These are phyloP conservation scores for Morone saxatilis DNA, from an alignment of 2,113 vertebrate species.

Conservation along the genomic window DNA sequence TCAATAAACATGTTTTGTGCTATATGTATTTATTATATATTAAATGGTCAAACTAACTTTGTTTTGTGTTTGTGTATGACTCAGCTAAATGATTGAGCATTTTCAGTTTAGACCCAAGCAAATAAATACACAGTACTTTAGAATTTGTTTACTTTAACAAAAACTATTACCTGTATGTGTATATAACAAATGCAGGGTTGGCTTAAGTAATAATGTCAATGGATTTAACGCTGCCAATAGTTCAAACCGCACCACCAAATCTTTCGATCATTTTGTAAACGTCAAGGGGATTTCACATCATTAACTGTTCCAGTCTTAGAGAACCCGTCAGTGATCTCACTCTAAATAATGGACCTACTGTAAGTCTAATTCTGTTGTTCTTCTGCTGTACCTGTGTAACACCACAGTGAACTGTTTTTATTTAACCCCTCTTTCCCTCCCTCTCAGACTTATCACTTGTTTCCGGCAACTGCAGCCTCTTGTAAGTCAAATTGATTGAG, in stretches of 20 bases:
- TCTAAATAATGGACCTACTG: constrained; percentile 39
- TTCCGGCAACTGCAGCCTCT: constrained; percentile 75
- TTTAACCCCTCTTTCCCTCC: constrained; percentile 25
- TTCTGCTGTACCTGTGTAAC: constrained; percentile 47
- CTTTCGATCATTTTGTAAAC: constrained; percentile 28
- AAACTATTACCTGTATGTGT: not conserved
- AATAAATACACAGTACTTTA: not conserved
- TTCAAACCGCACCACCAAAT: constrained; percentile 11
- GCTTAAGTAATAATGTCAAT: constrained; percentile 5
- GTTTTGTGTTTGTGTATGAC: constrained; percentile 12
- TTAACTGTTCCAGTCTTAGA: constrained; percentile 46
- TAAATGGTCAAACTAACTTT: constrained; percentile 31
- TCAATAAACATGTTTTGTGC: constrained; percentile 49
- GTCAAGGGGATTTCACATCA: constrained; percentile 19
- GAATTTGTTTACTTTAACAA: constrained; percentile 24
- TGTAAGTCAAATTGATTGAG: constrained; percentile 85
- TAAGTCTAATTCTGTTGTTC: constrained; percentile 34
- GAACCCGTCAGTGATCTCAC: constrained; percentile 58
- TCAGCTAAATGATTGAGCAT: constrained; percentile 23
- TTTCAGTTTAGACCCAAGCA: constrained; percentile 19
- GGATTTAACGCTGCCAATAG: constrained; percentile 7
- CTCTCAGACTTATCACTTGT: constrained; percentile 65
- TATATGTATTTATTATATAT: constrained; percentile 20
- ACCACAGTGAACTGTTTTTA: constrained; percentile 54
- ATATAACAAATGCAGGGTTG: constrained; percentile 14